Conservation (phyloP, 2,888 invertebrate genomes). For the Fragum sueziense region DNA sequence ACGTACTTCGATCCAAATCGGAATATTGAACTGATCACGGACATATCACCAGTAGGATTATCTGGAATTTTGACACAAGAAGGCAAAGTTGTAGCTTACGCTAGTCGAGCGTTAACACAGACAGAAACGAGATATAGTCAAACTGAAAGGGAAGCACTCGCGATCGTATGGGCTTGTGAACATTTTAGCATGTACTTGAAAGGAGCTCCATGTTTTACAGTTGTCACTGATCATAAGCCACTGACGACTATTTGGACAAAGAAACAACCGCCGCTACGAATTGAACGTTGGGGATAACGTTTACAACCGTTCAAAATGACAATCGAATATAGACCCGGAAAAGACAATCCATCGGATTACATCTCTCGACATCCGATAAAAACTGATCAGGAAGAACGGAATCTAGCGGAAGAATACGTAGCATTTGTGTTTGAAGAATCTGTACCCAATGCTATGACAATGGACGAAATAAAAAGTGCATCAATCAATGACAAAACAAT, state of each 20-base stretch:
- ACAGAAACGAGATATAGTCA: conserved; percentile 63
- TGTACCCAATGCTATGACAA: conserved; percentile 61
- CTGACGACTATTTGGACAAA: conserved; percentile 47
- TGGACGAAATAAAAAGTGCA: conserved; percentile 59
- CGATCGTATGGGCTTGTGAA: conserved; percentile 67
- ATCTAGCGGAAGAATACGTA: conserved; percentile 65
- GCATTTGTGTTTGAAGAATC: conserved; percentile 48
- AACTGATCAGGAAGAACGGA: conserved; percentile 12
- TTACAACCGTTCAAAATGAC: conserved; percentile 61
- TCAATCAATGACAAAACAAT: conserved; percentile 55
- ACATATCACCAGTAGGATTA: conserved; percentile 62
- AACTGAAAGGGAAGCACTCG: conserved; percentile 65
- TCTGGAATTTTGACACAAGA: conserved; percentile 53
- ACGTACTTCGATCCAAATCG: conserved; percentile 51
- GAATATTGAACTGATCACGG: conserved; percentile 53
- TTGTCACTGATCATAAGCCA: conserved; percentile 66
- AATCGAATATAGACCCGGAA: conserved; percentile 58
- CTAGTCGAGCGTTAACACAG: conserved; percentile 55
- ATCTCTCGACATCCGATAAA: conserved; percentile 58
- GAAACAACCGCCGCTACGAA: conserved; percentile 55
- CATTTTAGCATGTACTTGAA: conserved; percentile 63
- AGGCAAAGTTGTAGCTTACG: conserved; percentile 55
- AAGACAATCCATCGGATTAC: conserved; percentile 67
- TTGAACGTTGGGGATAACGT: conserved; percentile 58
- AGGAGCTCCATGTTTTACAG: conserved; percentile 58